Base-by-base conservation (phyloP, 2,888 invertebrate species). In the Tetanocera ferruginea region DNA sequence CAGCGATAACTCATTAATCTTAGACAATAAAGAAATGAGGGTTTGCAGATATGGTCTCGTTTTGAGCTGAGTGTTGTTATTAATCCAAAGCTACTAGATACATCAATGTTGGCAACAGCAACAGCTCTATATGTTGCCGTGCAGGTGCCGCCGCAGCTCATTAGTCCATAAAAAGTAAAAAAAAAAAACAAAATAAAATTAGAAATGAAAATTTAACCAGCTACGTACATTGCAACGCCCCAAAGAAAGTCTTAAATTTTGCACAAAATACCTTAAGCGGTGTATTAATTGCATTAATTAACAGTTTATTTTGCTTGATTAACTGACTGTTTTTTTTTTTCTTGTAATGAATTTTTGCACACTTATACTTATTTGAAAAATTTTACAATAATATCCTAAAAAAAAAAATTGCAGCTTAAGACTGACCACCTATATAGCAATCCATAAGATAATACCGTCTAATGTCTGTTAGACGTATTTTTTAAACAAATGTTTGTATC, bases 1-100 rank as follows among this genome's bases (percentile, higher is more conserved):
- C 73, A 23, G 43, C 73, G 49, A 62, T 73, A 49, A 60, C 73
- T 73, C 73, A 73, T 73, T 62, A 73, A 43, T 71, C 71, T 55
- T 71, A 4, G 71, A 52, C 67, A 67, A 67, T 67, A 67, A 67
- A 67, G 43, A 67, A 67, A 67, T 67, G 67, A n/a, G 67, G 5
- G 67, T 67, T 67, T 31, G 43, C 43, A 67, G 67, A 67, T 62
- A 28, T 62, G 23, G 43, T 67, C 43, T 43, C 23, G 37, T 67
- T 37, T 67, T 34, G 19, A 19, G 17, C n/a, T 64, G 43, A 49
- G 51, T 51, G 17, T 11, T 19, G 25, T 69, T 49, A 49, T 51
- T 51, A 51, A 69, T 51, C 28, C 49, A 67, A 3, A 3, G 28
- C 51, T 25, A 28, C 70, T 31, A 31, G 14, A 52, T 52, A 19